Base-by-base conservation (phyloP, 2,113 vertebrate genomes). In the Lucifuga dentata region DNA sequence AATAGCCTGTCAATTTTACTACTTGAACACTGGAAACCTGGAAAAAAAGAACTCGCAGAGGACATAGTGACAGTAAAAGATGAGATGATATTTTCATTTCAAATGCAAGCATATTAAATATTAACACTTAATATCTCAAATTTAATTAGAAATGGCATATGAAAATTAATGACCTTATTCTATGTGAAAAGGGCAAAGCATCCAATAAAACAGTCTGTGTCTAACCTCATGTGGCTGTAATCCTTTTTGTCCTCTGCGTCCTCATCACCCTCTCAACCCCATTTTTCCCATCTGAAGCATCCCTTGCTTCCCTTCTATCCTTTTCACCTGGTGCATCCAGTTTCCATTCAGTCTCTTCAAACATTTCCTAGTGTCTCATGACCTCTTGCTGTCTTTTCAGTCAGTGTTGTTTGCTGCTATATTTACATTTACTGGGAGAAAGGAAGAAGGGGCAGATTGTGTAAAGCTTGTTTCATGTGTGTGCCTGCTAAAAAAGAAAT, bases 341-440 rank as follows among this genome's bases (percentile, higher is more conserved):
- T 80, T 62, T 73, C 81, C 57, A 71, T 46, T 57, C 58, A 23
- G 48, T 48, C 71, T 76, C 38, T 67, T 67, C 80, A 73, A 77
- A 76, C 78, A 68, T 65, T 61, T 76, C 46, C 64, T 32, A 38
- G 56, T 38, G 52, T 76, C 64, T 60, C 63, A 68, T 82, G 76
- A 87, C 80, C 82, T 78, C 61, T 69, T 36, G 46, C 65, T 78
- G 83, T 59, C 80, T 65, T 78, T 68, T 29, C 33, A 58, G 66
- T 76, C 81, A 77, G 29, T 17, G 57, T 74, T 45, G 61, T 78
- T 68, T 33, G 24, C 40, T 51, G 82, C 71, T 82, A 52, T 85
- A 80, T 88, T 84, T 78, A 85, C 65, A 71, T 80, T 83, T 78
- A 76, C 68, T 41, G 41, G 62, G 57, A 61, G 68, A 56, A 51